A percentile compares a stretch with the other conserved stretches of the same genome.
Conservation (phyloP, 1,140 invertebrate species). For the Triops longicaudatus region DNA sequence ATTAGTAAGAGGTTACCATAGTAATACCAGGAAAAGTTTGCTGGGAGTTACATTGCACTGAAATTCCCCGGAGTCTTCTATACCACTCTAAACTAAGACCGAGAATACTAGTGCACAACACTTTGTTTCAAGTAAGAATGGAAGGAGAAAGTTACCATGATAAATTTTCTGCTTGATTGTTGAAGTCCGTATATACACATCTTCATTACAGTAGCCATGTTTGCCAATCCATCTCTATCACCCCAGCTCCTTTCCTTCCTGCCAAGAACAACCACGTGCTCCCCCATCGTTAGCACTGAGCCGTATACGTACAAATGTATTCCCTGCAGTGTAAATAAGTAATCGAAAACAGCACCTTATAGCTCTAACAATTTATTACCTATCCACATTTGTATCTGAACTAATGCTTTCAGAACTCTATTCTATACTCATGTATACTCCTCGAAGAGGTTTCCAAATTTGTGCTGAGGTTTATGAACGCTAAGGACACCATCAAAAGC, state of each 20-base stretch:
- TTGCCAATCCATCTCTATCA: neutral
- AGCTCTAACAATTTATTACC: no score
- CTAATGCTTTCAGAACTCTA: no score
- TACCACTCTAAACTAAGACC: neutral
- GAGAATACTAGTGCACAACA: neutral
- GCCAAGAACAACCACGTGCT: no score
- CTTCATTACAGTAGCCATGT: neutral
- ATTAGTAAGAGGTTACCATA: neutral
- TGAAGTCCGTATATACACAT: neutral
- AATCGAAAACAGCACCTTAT: no score
- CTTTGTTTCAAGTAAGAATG: neutral
- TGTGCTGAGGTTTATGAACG: no score
- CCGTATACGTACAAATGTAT: no score
- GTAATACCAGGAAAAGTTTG: neutral
- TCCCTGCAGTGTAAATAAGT: no score
- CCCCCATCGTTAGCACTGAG: no score
- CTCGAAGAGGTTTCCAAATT: no score
- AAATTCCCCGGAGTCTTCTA: neutral
- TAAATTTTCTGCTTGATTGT: neutral
- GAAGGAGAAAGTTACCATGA: neutral
- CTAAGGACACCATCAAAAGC: no score
- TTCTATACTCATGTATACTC: no score
- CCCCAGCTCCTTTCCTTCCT: neutral
- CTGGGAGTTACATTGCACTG: neutral
- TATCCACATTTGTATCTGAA: no score